Percentiles rank a stretch among this genome's conserved stretches.
These are phyloP conservation scores for Hydractinia echinata DNA, from an alignment of 30 jellyfish, hydroid and myxozoan species.

Conservation along the genomic window DNA sequence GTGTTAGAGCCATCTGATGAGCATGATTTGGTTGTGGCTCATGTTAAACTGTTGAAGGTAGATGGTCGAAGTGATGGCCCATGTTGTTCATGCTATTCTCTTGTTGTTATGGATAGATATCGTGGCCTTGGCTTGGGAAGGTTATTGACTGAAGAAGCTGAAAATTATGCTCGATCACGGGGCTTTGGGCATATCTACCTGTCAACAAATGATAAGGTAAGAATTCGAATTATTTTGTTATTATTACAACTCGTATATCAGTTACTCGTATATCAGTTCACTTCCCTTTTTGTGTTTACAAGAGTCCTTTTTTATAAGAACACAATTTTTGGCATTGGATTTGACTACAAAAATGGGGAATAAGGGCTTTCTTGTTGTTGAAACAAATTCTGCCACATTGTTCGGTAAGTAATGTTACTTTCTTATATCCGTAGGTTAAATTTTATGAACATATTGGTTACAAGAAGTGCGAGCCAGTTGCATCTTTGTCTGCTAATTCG, in stretches of 20 bases:
- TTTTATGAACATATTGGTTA: constrained; percentile 50
- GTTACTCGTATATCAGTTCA: too few species aligned
- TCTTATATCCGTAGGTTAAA: constrained; percentile 11
- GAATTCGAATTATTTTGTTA: not conserved
- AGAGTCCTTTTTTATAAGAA: too few species aligned
- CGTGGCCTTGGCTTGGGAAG: constrained; percentile 41
- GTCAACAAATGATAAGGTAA: constrained; percentile 38
- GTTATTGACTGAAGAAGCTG: constrained; percentile 33
- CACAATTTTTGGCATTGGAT: too few species aligned
- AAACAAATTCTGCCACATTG: too few species aligned
- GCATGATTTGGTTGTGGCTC: constrained; percentile 24
- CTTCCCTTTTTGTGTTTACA: too few species aligned
- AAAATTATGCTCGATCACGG: constrained; percentile 31
- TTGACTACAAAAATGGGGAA: too few species aligned
- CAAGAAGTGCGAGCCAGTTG: constrained; percentile 41
- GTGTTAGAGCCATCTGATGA: not conserved
- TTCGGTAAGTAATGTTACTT: not conserved
- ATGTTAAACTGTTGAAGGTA: constrained; percentile 23
- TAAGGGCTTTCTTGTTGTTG: too few species aligned
- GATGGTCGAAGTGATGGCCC: constrained; percentile 37
- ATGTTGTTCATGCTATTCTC: constrained; percentile 23
- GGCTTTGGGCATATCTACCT: constrained; percentile 21
- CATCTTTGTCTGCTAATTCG: constrained; percentile 30
- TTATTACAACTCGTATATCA: too few species aligned
- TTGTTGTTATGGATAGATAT: constrained; percentile 12